Base-by-base conservation (phyloP, 2,113 vertebrate genomes). In the Andinoacara biseriatus region DNA sequence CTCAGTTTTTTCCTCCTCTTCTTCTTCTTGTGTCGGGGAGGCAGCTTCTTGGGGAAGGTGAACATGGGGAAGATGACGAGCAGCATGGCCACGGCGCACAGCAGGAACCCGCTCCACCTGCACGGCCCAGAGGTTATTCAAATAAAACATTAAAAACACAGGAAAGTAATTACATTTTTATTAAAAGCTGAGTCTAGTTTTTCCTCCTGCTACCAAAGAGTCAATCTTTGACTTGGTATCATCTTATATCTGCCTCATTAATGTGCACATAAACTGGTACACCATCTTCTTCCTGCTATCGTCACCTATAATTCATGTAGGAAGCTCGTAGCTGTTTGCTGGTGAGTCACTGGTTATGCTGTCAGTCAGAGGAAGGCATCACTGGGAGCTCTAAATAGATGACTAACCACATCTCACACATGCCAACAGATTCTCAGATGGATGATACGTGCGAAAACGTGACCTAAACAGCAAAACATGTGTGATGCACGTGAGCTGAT, bases 11-110 rank as follows among this genome's bases (percentile, higher is more conserved):
- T 98, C 95, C 96, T 97, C 94, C 95, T 97, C 93, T 95, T 98
- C 94, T 96, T 98, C 95, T 97, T 99, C 95, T 97, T 99, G 89
- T 97, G 97, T 87, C 98, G 96, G 81, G 98, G 98, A 0, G 98
- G 98, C 86, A 99, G 97, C 92, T 99, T 99, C 96, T 99, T 98
- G 20, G 98, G 98, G 95, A 99, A 99, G 92, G 97, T 96, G 96
- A 99, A 99, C 98, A 99, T 99, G 93, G 98, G 98, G 94, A 99
- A 97, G 94, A 99, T 98, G 89, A 99, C 98, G 93, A 99, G 96
- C 85, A 98, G 95, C 98, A 99, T 99, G 85, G 98, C 98, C 93
- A 97, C 95, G 78, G 98, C 96, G 85, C 98, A 99, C 90, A 99
- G 96, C 78, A 99, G 97, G 95, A 99, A 99, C 59, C 98, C 98